These are phyloP conservation scores for Pristionchus maxplancki DNA, from an alignment of 2,888 invertebrate species.

Conservation along the genomic window DNA sequence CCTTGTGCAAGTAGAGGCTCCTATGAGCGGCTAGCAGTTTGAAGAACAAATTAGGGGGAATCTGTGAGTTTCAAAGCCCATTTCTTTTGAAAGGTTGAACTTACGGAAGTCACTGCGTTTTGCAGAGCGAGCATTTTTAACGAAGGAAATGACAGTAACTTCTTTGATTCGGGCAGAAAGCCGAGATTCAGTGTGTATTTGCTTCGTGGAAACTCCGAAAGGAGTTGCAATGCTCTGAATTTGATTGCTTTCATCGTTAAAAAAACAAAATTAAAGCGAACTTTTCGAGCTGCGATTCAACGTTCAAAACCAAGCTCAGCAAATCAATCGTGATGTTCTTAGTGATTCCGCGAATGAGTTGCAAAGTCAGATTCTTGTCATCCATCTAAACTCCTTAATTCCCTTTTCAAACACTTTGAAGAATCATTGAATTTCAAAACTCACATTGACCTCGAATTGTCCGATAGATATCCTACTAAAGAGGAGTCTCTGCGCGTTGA, in stretches of 20 bases:
- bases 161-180: not conserved
- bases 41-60: not conserved
- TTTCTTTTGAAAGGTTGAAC: not conserved
- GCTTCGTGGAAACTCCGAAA: not conserved
- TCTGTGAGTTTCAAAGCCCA: not conserved
- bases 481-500: not conserved
- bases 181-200: not conserved
- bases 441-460: not conserved
- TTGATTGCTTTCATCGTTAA: not conserved
- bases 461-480: not conserved
- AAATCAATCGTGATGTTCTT: not conserved
- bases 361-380: not conserved
- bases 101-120: not conserved
- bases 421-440: no score
- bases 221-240: not conserved
- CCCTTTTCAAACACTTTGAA: no score
- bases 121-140: not conserved
- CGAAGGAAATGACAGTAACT: not conserved
- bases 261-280: not conserved
- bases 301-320: not conserved
- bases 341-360: not conserved
- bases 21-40: not conserved
- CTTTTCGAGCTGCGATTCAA: not conserved
- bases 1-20: not conserved
- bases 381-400: not conserved